Percentiles rank a stretch among this genome's conserved stretches.
Conservation (phyloP, 2,113 vertebrate genomes). For the Pelvicachromis taeniatus region DNA sequence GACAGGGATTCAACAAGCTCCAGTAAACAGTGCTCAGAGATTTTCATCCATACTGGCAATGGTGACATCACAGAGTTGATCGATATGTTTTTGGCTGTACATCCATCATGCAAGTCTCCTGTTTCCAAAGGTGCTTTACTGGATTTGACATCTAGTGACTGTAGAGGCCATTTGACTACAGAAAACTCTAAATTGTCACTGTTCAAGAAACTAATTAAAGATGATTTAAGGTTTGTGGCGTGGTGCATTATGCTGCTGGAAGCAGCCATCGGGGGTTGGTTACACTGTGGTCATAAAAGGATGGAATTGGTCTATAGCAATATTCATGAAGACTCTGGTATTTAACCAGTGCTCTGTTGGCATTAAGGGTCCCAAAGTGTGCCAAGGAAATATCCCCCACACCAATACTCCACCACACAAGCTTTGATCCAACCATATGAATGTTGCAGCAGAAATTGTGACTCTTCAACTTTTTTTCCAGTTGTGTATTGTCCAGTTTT, state of each 20-base stretch:
- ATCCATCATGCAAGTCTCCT: background rate
- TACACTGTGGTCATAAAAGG: background rate
- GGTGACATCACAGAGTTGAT: background rate
- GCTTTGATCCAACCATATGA: background rate
- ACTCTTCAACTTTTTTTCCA: background rate
- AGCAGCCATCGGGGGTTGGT: background rate
- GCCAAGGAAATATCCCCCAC: background rate
- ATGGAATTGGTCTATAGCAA: background rate
- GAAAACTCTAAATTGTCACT: background rate
- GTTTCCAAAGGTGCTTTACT: background rate
- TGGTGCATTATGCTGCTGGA: background rate
- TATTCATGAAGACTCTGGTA: background rate
- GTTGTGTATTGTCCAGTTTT: background rate
- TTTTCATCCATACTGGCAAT: background rate
- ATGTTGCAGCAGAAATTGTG: background rate
- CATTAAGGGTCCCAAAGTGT: background rate
- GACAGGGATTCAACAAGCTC: background rate
- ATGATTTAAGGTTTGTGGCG: background rate
- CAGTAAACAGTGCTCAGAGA: background rate
- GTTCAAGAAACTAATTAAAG: background rate
- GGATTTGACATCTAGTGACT: background rate
- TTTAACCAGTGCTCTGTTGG: background rate
- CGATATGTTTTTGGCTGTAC: background rate
- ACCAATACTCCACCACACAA: background rate
- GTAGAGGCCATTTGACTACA: background rate